Evolutionary conservation across 2,888 invertebrate genomes (phyloP).

Genomic region (Cheilosia vernalis): DNA sequence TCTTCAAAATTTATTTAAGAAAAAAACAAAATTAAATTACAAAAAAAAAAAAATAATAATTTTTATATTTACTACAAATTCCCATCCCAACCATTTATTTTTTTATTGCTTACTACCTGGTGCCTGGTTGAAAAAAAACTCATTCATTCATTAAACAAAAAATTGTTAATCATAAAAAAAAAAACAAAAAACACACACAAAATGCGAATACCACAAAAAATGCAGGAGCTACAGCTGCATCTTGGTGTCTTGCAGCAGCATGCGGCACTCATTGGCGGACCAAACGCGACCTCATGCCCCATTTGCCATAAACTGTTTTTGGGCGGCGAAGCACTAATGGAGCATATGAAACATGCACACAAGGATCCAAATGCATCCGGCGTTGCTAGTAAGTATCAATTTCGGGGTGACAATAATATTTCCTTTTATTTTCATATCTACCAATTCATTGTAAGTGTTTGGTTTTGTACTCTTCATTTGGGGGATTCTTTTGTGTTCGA

Average conservation of each 20-base stretch:
- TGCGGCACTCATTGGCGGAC: conserved; percentile 95
- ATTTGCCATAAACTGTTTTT: conserved; percentile 97
- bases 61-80: conserved; percentile 42
- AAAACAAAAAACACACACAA: conserved; percentile 19
- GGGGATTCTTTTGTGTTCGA: no score
- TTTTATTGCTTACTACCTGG: conserved; percentile 65
- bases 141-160: conserved; percentile 36
- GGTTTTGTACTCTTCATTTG: no score
- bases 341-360: conserved; percentile 98
- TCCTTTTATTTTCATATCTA: no score
- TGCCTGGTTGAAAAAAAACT: conserved; percentile 54
- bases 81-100: conserved; percentile 55
- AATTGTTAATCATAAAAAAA: conserved; percentile 16
- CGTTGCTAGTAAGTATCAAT: conserved; percentile 77
- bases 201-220: conserved; percentile 65
- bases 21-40: neutral
- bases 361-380: conserved; percentile 89
- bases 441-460: no score
- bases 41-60: conserved; percentile 23
- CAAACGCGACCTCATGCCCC: conserved; percentile 95
- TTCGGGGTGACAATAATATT: conserved; percentile 17
- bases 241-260: conserved; percentile 98
- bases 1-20: conserved; percentile 6
- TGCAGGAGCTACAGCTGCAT: conserved; percentile 94
- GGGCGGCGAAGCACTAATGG: conserved; percentile 96